Percentiles rank a stretch among this genome's conserved stretches.
Evolutionary conservation across 2,113 vertebrate genomes (phyloP).

Genomic region (Electrona antarctica): DNA sequence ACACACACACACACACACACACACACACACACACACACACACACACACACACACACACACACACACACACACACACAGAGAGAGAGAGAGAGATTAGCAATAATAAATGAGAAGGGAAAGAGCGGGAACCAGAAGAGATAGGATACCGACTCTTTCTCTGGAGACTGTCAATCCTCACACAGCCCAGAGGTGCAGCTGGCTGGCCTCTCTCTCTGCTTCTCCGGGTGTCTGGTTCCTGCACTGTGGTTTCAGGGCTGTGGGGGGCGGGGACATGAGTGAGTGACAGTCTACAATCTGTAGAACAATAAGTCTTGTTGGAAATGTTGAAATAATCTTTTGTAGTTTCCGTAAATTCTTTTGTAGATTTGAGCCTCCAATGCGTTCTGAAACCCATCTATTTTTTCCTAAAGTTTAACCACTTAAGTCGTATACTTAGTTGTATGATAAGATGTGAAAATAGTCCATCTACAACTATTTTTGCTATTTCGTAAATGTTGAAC

Average conservation of each 20-base stretch:
- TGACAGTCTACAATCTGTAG: too few species aligned
- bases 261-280: neutral
- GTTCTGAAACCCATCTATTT: too few species aligned
- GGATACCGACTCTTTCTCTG: slow-evolving; percentile 11
- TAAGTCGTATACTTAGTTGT: too few species aligned
- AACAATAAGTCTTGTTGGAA: too few species aligned
- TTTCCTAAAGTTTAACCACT: too few species aligned
- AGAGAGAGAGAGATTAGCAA: slow-evolving; percentile 16
- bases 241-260: slow-evolving; percentile 3
- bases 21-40: neutral
- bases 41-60: neutral
- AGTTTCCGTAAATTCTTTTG: too few species aligned
- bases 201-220: slow-evolving; percentile 19
- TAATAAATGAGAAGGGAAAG: slow-evolving; percentile 5
- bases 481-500: too few species aligned
- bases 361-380: too few species aligned
- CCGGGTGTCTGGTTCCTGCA: neutral
- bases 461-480: too few species aligned
- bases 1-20: neutral
- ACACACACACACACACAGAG: slow-evolving; percentile 1
- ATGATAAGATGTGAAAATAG: too few species aligned
- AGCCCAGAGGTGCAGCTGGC: slow-evolving; percentile 35
- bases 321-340: too few species aligned
- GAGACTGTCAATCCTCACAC: neutral
- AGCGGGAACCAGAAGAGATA: neutral